Evolutionary conservation across 2,113 vertebrate species (phyloP).

Genomic region (Misgurnus anguillicaudatus): DNA sequence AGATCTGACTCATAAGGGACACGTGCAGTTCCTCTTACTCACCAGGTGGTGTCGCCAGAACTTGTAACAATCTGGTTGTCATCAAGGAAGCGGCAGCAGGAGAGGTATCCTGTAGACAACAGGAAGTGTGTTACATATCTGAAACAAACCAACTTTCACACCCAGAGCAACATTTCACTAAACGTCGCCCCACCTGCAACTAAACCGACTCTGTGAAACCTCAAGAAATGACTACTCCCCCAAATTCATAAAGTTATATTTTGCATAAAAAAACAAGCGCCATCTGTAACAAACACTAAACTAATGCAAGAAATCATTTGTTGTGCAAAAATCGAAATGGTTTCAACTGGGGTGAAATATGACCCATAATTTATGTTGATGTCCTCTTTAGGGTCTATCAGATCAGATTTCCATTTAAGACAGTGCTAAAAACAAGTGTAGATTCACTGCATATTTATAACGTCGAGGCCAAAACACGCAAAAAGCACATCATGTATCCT

Average conservation of each 20-base stretch:
- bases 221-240: background rate
- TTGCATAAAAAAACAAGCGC: too few relatives aligned
- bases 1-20: background rate
- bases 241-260: background rate
- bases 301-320: too few relatives aligned
- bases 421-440: too few relatives aligned
- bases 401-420: too few relatives aligned
- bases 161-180: background rate
- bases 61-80: slow-evolving; percentile 99
- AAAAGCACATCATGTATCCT: slow-evolving; percentile 74
- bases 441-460: too few relatives aligned
- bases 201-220: too few relatives aligned
- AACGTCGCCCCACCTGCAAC: background rate
- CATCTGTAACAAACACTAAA: too few relatives aligned
- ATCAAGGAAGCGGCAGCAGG: slow-evolving; percentile 98
- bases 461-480: too few relatives aligned
- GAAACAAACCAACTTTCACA: background rate
- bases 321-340: too few relatives aligned
- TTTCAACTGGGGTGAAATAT: too few relatives aligned
- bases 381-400: too few relatives aligned
- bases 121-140: background rate
- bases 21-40: slow-evolving; percentile 59
- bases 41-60: slow-evolving; percentile 99
- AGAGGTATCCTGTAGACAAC: slow-evolving; percentile 86
- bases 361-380: too few relatives aligned